A percentile compares a stretch with the other conserved stretches of the same genome.
phyloP scores from a whole-genome alignment of 2,113 vertebrate genomes.

The Thalassarche chlororhynchos region DNA sequence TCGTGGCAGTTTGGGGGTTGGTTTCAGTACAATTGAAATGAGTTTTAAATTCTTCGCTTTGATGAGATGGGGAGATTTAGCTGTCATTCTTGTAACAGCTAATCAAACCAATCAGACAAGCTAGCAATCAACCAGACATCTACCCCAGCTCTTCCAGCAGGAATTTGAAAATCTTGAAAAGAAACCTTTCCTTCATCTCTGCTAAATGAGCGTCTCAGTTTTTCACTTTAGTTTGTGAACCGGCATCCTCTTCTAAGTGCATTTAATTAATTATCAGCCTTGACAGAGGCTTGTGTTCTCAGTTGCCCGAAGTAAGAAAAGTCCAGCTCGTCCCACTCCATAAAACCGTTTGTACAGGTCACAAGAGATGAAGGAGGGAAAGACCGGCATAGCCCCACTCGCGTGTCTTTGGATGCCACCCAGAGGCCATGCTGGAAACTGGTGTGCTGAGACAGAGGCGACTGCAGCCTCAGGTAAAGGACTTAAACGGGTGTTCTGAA shows the following conservation, averaged over 20 bases:
- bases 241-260: not conserved
- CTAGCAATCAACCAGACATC: constrained; percentile 47
- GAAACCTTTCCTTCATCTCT: not conserved
- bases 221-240: not conserved
- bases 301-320: not conserved
- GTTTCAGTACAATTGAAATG: constrained; percentile 31
- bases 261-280: not conserved
- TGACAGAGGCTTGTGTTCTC: not conserved
- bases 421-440: constrained; percentile 21
- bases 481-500: not conserved
- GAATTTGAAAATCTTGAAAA: constrained; percentile 9
- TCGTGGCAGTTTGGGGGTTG: constrained; percentile 20
- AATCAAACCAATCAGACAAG: constrained; percentile 50
- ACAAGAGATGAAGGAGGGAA: not conserved
- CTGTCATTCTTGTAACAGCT: constrained; percentile 52
- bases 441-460: not conserved
- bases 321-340: not conserved
- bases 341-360: not conserved
- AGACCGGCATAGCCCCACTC: not conserved
- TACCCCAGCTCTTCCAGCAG: constrained; percentile 6
- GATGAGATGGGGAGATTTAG: constrained; percentile 37
- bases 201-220: not conserved
- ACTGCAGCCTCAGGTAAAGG: not conserved
- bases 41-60: constrained; percentile 31
- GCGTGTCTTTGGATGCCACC: not conserved